Evolutionary conservation across 2,113 vertebrate genomes (phyloP).

Genomic region (Rhea pennata): DNA sequence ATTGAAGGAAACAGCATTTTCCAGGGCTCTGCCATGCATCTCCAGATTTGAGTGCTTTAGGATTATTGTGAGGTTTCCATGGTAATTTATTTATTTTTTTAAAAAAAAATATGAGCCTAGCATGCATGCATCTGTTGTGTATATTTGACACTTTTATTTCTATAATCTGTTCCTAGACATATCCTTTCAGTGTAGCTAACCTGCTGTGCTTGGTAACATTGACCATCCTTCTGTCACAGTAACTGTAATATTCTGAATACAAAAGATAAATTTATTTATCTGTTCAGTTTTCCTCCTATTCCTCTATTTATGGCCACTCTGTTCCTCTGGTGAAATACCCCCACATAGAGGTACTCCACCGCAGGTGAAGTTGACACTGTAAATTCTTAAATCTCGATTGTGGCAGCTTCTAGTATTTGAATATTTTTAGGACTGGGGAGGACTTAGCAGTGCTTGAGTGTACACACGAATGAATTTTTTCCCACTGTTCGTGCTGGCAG

Average conservation of each 20-base stretch:
- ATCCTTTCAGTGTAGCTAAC: background rate
- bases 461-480: background rate
- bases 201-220: background rate
- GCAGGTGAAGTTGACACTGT: background rate
- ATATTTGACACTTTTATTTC: background rate
- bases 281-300: background rate
- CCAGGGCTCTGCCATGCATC: background rate
- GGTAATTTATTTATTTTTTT: background rate
- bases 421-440: background rate
- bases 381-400: background rate
- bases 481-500: background rate
- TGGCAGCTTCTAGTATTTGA: background rate
- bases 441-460: background rate
- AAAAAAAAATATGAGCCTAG: background rate
- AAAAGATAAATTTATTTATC: background rate
- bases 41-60: background rate
- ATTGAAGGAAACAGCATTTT: background rate
- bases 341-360: background rate
- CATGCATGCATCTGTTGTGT: background rate
- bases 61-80: background rate
- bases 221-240: background rate
- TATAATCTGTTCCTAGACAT: background rate
- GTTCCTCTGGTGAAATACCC: background rate
- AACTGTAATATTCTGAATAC: background rate
- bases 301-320: background rate